Evolutionary conservation across 2,888 invertebrate genomes (phyloP).

Genomic region (Agriotes lineatus): DNA sequence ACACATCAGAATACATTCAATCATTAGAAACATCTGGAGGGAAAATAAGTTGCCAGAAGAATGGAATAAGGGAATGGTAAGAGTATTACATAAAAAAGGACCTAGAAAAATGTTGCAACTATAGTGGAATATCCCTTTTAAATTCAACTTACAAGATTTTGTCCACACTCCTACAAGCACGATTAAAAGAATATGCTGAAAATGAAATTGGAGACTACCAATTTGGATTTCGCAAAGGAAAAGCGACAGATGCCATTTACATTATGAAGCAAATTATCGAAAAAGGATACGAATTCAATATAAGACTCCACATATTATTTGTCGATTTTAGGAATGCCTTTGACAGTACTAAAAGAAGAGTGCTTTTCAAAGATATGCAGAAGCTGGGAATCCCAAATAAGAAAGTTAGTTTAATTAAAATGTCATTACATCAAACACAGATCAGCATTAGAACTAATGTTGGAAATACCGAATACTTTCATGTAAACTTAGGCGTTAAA

Average conservation of each 20-base stretch:
- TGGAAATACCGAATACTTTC: not conserved
- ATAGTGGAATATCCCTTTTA: not conserved
- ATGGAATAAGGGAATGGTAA: not conserved
- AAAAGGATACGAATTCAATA: not conserved
- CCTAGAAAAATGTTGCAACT: not conserved
- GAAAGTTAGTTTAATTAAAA: not conserved
- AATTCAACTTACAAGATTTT: not conserved
- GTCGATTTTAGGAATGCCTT: not conserved
- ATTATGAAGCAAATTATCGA: slow-evolving; percentile 3
- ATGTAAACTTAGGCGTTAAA: not conserved
- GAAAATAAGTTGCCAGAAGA: not conserved
- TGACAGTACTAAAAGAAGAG: not conserved
- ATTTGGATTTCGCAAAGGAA: not conserved
- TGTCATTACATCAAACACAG: not conserved
- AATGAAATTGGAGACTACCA: not conserved
- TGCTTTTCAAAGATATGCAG: not conserved
- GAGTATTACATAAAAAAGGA: not conserved
- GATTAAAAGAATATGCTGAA: not conserved
- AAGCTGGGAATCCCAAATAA: not conserved
- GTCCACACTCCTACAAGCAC: not conserved
- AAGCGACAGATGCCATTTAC: not conserved
- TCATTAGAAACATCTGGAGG: not conserved
- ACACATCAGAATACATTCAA: not conserved
- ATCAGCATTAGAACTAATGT: not conserved
- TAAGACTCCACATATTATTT: not conserved